Evolutionary conservation across 2,888 invertebrate genomes (phyloP).

Genomic region (Apodemia duryi): DNA sequence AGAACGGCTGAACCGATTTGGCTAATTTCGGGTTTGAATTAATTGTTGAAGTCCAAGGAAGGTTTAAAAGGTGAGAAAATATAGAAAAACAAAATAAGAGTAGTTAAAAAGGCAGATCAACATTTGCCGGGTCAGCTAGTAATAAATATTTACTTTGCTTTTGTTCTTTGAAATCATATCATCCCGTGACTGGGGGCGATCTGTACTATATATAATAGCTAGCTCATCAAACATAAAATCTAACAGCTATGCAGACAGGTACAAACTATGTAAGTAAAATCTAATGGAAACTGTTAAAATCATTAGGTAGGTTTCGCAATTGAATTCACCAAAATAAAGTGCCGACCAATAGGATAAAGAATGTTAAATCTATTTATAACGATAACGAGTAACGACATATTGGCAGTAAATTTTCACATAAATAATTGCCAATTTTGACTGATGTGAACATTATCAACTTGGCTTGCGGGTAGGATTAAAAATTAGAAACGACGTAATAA

Average conservation of each 20-base stretch:
- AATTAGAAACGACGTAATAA: not conserved
- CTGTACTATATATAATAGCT: not conserved
- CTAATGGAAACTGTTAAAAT: not conserved
- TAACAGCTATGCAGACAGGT: no score
- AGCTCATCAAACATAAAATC: not conserved
- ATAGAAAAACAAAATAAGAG: no score
- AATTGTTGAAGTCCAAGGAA: no score
- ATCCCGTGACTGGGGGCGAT: not conserved
- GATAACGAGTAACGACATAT: slow-evolving; percentile 15
- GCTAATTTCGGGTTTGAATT: no score
- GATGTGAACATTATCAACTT: slow-evolving; percentile 7
- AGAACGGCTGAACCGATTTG: no score
- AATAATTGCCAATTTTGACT: slow-evolving; percentile 15
- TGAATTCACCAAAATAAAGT: no score
- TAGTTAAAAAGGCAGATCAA: no score
- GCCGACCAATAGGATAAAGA: not conserved
- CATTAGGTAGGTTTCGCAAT: no score
- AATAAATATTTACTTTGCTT: slow-evolving; percentile 16
- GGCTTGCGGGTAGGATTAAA: slow-evolving; percentile 1
- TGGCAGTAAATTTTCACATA: slow-evolving; percentile 18
- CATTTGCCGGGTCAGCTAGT: not conserved
- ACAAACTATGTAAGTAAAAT: not conserved
- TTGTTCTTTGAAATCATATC: slow-evolving; percentile 5
- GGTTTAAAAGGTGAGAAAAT: no score
- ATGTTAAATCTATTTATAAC: slow-evolving; percentile 13